Evolutionary conservation across 2,113 vertebrate species (phyloP).

Genomic region (Cinclus mexicanus): DNA sequence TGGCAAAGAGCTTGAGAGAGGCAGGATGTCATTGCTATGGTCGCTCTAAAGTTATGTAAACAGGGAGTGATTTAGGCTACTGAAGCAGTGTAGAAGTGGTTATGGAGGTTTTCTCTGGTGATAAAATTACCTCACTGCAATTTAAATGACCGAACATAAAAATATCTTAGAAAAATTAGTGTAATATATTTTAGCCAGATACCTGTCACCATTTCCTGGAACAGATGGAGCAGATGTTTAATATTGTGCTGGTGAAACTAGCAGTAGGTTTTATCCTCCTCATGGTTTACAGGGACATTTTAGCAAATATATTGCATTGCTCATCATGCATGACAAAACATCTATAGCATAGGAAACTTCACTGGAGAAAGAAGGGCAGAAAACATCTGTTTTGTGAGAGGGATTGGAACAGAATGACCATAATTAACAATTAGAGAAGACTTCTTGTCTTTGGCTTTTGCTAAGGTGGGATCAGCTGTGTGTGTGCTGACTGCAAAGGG

Average conservation of each 20-base stretch:
- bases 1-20: not conserved
- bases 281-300: slow-evolving; percentile 10
- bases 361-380: not conserved
- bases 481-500: not conserved
- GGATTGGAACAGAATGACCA: not conserved
- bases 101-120: not conserved
- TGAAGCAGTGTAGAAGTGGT: not conserved
- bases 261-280: not conserved
- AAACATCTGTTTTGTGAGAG: slow-evolving; percentile 7
- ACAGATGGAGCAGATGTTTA: slow-evolving; percentile 31
- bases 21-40: fast-evolving
- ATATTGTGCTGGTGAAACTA: not conserved
- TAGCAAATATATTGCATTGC: not conserved
- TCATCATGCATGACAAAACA: not conserved
- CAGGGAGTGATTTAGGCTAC: not conserved
- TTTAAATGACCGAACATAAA: not conserved
- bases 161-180: not conserved
- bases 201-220: not conserved
- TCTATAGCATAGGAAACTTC: not conserved
- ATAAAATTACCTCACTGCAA: not conserved
- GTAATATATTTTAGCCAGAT: not conserved
- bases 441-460: not conserved
- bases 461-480: not conserved
- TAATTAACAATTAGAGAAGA: not conserved
- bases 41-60: not conserved